A percentile compares a stretch with the other conserved stretches of the same genome.
phyloP scores from a whole-genome alignment of 2,888 invertebrate genomes.

The Scaeva pyrastri region DNA sequence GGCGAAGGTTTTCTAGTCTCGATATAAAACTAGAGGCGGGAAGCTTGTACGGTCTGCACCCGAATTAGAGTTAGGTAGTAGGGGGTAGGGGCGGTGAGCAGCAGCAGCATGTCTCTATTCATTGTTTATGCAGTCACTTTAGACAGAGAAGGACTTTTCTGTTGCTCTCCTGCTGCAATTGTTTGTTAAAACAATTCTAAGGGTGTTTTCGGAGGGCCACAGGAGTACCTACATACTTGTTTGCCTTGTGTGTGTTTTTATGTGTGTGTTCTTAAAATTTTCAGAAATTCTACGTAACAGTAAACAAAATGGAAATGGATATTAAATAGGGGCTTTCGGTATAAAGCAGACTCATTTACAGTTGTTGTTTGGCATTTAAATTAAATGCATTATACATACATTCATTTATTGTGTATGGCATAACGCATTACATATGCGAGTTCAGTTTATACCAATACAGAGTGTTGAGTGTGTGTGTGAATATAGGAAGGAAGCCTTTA shows the following conservation, averaged over 20 bases:
- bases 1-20: constrained; percentile 5
- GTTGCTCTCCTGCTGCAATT: constrained; percentile 1
- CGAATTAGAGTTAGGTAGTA: background rate
- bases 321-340: constrained; percentile 56
- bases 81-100: no score
- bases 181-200: background rate
- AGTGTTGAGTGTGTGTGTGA: no score
- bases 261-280: constrained; percentile 51
- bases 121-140: constrained; percentile 46
- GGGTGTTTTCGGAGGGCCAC: background rate
- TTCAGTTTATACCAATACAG: no score
- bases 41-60: background rate
- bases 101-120: constrained; percentile 30
- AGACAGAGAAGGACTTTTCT: background rate
- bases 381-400: constrained; percentile 49
- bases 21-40: background rate
- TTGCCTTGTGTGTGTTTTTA: constrained; percentile 46
- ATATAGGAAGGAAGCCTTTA: constrained; percentile 11
- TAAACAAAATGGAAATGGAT: constrained; percentile 58
- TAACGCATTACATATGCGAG: background rate
- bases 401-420: constrained; percentile 3
- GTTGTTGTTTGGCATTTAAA: constrained; percentile 52
- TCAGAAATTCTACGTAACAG: constrained; percentile 38
- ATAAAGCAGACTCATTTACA: constrained; percentile 23
- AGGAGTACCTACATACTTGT: constrained; percentile 1